Conservation (phyloP, 2,797 vertebrate species). For the Silurus aristotelis region DNA sequence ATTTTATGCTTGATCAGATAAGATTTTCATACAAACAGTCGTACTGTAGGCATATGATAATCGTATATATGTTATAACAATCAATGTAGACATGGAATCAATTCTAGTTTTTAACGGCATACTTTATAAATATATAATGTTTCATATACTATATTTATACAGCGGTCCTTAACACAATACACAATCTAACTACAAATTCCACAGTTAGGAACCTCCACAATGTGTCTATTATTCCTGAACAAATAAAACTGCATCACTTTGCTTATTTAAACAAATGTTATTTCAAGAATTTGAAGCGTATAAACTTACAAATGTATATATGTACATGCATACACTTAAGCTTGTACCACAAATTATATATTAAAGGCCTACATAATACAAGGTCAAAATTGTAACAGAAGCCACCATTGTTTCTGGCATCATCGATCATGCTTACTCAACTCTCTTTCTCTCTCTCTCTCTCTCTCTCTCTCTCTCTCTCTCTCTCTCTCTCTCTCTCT, state of each 20-base stretch:
- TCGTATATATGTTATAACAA: neutral
- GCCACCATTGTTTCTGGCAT: neutral
- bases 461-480: neutral
- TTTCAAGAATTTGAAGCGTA: neutral
- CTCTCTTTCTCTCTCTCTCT: neutral
- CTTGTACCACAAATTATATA: neutral
- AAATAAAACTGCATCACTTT: neutral
- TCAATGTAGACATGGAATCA: neutral
- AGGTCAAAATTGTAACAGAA: neutral
- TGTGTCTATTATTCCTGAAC: neutral
- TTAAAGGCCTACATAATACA: neutral
- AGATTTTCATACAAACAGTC: neutral
- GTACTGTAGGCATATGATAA: no score
- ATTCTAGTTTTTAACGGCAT: neutral
- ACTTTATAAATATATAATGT: neutral
- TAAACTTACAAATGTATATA: neutral
- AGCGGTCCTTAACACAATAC: neutral
- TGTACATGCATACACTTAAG: neutral
- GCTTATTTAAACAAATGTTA: neutral
- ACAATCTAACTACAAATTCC: neutral
- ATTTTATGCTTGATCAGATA: no score
- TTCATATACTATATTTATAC: neutral
- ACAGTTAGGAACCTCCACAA: neutral
- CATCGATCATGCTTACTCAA: neutral
- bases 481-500: neutral